Percentiles rank a stretch among this genome's conserved stretches.
These are phyloP conservation scores for Oreotragus oreotragus DNA, from an alignment of 2,113 vertebrate genomes.

Conservation along the genomic window DNA sequence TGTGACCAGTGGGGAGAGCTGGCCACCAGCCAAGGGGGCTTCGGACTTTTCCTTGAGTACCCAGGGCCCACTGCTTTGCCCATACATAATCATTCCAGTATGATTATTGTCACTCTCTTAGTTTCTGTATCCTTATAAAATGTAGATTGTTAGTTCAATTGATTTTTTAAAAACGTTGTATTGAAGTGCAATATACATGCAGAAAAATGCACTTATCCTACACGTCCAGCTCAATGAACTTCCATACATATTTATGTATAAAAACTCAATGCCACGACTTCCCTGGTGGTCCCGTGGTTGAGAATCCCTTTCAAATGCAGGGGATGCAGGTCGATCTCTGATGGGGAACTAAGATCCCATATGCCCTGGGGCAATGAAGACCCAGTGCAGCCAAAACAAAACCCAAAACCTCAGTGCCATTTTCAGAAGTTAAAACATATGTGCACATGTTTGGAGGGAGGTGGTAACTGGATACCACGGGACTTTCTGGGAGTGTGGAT, in stretches of 20 bases:
- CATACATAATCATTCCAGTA: neutral
- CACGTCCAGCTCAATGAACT: rapidly evolving
- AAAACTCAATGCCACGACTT: neutral
- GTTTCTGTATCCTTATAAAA: neutral
- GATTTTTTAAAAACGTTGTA: neutral
- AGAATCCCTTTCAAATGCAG: neutral
- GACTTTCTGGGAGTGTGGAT: neutral
- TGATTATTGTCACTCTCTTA: neutral
- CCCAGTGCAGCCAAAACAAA: neutral
- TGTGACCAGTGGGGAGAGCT: neutral
- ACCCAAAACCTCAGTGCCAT: neutral
- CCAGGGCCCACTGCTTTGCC: neutral
- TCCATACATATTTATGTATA: too few relatives aligned
- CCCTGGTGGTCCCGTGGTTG: neutral
- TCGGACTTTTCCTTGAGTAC: neutral
- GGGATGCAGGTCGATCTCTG: neutral
- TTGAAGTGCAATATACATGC: neutral
- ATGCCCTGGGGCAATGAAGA: neutral
- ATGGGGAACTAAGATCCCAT: neutral
- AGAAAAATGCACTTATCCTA: neutral
- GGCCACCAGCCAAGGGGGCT: too few relatives aligned
- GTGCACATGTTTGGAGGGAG: neutral
- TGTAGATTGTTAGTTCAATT: neutral
- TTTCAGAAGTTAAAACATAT: neutral
- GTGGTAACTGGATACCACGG: neutral